Evolutionary conservation across 1,140 invertebrate genomes (phyloP).

Genomic region (Neodiprion fabricii): DNA sequence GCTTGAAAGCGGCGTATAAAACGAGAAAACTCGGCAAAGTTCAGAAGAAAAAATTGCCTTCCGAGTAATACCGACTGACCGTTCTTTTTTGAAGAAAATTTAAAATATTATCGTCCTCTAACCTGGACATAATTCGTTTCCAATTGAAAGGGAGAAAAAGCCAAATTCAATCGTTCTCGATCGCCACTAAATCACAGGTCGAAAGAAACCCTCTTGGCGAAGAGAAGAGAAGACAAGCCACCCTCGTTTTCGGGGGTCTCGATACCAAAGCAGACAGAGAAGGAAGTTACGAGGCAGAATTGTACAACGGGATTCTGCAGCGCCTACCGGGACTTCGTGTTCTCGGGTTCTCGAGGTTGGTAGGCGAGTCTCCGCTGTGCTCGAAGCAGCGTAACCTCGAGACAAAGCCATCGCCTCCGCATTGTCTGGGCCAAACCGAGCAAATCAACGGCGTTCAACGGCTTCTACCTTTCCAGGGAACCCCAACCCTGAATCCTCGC

Average conservation of each 20-base stretch:
- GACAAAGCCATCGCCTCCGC: slow-evolving; percentile 51
- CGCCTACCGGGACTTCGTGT: not conserved
- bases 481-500: not conserved
- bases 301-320: not conserved
- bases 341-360: not conserved
- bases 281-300: not conserved
- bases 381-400: slow-evolving; percentile 48
- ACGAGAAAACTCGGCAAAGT: too few species aligned
- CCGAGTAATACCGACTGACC: too few species aligned
- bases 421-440: slow-evolving; percentile 51
- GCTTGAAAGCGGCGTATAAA: too few species aligned
- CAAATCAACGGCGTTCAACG: slow-evolving; percentile 47
- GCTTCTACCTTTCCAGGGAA: slow-evolving; percentile 19
- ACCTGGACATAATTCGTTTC: not conserved
- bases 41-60: too few species aligned
- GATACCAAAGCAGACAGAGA: not conserved
- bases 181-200: too few species aligned
- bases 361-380: slow-evolving; percentile 3
- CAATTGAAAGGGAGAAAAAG: not conserved
- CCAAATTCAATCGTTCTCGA: not conserved
- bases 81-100: not conserved
- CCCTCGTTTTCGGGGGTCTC: not conserved
- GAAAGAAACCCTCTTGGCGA: not conserved
- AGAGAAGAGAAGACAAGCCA: not conserved
- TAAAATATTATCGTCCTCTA: not conserved